A percentile compares a stretch with the other conserved stretches of the same genome.
Evolutionary conservation across 2,888 invertebrate genomes (phyloP).

Genomic region (Rhamphomyia laevipes): DNA sequence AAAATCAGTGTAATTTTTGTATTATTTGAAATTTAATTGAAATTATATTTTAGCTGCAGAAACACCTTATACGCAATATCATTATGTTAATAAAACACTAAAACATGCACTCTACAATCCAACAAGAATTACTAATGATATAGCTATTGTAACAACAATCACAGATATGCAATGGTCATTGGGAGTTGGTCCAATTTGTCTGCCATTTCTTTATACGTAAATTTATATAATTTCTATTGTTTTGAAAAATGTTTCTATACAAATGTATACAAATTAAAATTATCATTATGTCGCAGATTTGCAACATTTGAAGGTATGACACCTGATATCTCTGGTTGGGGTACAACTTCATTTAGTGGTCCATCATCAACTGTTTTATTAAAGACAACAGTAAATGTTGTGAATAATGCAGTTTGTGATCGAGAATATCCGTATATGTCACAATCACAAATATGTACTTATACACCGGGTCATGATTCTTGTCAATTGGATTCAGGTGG

Average conservation of each 20-base stretch:
- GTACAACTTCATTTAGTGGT: conserved; percentile 42
- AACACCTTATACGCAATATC: conserved; percentile 30
- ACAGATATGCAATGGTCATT: conserved; percentile 38
- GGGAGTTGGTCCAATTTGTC: conserved; percentile 47
- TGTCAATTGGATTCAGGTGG: conserved; percentile 48
- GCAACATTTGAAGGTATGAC: conserved; percentile 10
- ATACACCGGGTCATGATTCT: conserved; percentile 37
- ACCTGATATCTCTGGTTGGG: conserved; percentile 43
- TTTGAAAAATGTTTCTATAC: too few species aligned
- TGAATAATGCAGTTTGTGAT: conserved; percentile 36
- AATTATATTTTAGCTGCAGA: conserved; percentile 6
- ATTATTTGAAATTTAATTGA: not conserved
- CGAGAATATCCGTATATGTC: conserved; percentile 18
- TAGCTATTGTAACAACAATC: conserved; percentile 40
- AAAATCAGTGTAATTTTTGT: too few species aligned
- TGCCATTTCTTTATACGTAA: conserved; percentile 41
- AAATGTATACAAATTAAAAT: not conserved
- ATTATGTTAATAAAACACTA: conserved; percentile 27
- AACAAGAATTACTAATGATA: conserved; percentile 36
- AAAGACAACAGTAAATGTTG: conserved; percentile 41
- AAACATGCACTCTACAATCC: conserved; percentile 21
- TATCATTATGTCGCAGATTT: conserved; percentile 2
- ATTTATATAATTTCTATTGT: not conserved
- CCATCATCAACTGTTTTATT: conserved; percentile 39
- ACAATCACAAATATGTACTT: conserved; percentile 39